Percentiles rank a stretch among this genome's conserved stretches.
Evolutionary conservation across 2,797 vertebrate species (phyloP).

Genomic region (Picus viridis): DNA sequence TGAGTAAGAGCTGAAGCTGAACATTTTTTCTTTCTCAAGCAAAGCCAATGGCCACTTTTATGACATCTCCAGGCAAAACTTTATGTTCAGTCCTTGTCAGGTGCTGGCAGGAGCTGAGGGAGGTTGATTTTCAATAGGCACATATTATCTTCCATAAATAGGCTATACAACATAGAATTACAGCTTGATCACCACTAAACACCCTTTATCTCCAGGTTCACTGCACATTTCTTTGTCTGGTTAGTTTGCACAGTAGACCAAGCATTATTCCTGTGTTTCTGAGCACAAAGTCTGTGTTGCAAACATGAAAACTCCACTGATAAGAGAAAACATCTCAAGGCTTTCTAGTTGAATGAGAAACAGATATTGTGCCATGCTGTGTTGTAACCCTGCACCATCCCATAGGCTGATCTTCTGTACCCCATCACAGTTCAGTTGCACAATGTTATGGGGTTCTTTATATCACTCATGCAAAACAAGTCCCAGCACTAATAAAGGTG

Average conservation of each 20-base stretch:
- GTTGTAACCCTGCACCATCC: neutral
- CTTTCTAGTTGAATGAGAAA: neutral
- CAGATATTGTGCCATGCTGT: neutral
- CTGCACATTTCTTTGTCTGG: neutral
- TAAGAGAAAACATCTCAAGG: neutral
- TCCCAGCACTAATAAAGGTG: too few species aligned
- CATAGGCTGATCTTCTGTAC: neutral
- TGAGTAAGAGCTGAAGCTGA: neutral
- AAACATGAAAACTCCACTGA: neutral
- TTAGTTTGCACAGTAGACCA: neutral
- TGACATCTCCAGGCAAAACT: neutral
- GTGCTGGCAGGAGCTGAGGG: neutral
- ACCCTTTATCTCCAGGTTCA: neutral
- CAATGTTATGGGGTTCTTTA: neutral
- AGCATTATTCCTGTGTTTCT: neutral
- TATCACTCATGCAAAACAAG: too few species aligned
- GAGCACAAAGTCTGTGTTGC: neutral
- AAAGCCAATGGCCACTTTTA: neutral
- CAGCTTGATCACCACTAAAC: neutral
- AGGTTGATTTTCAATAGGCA: neutral
- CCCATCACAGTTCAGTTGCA: rapidly evolving
- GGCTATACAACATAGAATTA: neutral
- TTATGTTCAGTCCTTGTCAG: neutral
- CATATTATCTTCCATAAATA: neutral
- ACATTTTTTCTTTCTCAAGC: neutral